Evolutionary conservation across 2,113 vertebrate genomes (phyloP), one percentile per base, ranked within the genome.

Genomic region (Caranx melampygus): DNA sequence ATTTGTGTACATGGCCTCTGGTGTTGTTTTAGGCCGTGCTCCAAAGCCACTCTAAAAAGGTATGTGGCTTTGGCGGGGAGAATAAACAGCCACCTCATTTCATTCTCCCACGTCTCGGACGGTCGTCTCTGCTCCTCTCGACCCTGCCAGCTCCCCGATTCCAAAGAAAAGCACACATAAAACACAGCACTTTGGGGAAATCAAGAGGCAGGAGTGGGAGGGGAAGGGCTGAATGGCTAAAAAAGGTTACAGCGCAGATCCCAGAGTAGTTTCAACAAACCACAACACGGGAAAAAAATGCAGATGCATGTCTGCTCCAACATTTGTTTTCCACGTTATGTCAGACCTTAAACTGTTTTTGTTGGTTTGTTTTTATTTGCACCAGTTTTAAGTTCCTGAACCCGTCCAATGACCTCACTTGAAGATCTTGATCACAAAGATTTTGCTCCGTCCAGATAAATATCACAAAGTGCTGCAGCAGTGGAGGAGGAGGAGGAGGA

Each of bases 1-100:
- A 91, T 85, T 79, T 89, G 91, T 89, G 87, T 87, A 83, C 90
- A 78, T 72, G 85, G 89, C 88, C 91, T 89, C 75, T 83, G 77
- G 55, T 92, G 89, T 92, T 92, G 89, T 91, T 87, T 87, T 86
- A 92, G 94, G 94, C 91, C 31, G 42, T 5, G 57, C 82, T 92
- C 93, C 93, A 94, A 87, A 91, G 86, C 87, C 91, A 93, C 91
- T 91, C 89, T 82, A 85, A 87, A 85, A 93, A 93, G 93, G 92
- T 94, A 94, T 91, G 93, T 78, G 85, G 87, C 87, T 87, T 89
- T 77, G 66, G 84, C 79, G 57, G 83, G 60, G 80, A 91, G 90
- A 93, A 92, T 91, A 92, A 93, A 93, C 92, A 94, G 89, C 86
- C 91, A 89, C 90, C 91, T 91, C 87, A 81, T 91, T 89, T 89